A percentile compares a stretch with the other conserved stretches of the same genome.
These are phyloP conservation scores for Uria lomvia DNA, from an alignment of 2,113 vertebrate species.

Conservation along the genomic window DNA sequence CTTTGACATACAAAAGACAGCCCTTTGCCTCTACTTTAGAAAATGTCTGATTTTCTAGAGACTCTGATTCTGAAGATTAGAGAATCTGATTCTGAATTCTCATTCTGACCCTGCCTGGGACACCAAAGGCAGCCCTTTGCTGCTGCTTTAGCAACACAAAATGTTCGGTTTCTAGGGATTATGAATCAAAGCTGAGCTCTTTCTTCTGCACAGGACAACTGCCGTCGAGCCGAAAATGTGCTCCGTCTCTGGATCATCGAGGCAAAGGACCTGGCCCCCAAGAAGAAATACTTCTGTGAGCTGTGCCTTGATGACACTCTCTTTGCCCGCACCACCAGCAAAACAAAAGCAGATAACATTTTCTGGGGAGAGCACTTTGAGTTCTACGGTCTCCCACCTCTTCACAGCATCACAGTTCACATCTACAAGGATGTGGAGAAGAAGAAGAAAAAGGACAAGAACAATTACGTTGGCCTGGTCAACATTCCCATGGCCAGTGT, in stretches of 20 bases:
- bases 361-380: constrained; percentile 99
- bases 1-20: not conserved
- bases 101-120: not conserved
- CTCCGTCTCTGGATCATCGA: constrained; percentile 97
- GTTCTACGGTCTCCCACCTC: constrained; percentile 83
- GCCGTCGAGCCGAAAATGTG: constrained; percentile 86
- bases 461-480: constrained; percentile 93
- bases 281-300: constrained; percentile 98
- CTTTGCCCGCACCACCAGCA: constrained; percentile 95
- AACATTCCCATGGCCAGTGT: constrained; percentile 88
- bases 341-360: constrained; percentile 89
- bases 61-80: not conserved
- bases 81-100: not conserved
- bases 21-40: not conserved
- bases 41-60: not conserved
- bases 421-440: constrained; percentile 94
- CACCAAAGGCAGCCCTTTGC: not conserved
- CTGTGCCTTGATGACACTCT: constrained; percentile 95
- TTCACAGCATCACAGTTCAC: constrained; percentile 90
- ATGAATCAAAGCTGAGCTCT: not conserved
- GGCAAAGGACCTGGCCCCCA: constrained; percentile 93
- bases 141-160: not conserved
- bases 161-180: not conserved
- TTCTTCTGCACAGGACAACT: constrained; percentile 85
- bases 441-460: constrained; percentile 98